A percentile compares a stretch with the other conserved stretches of the same genome.
Conservation (phyloP, 2,113 vertebrate species). For the Mustela nigripes region DNA sequence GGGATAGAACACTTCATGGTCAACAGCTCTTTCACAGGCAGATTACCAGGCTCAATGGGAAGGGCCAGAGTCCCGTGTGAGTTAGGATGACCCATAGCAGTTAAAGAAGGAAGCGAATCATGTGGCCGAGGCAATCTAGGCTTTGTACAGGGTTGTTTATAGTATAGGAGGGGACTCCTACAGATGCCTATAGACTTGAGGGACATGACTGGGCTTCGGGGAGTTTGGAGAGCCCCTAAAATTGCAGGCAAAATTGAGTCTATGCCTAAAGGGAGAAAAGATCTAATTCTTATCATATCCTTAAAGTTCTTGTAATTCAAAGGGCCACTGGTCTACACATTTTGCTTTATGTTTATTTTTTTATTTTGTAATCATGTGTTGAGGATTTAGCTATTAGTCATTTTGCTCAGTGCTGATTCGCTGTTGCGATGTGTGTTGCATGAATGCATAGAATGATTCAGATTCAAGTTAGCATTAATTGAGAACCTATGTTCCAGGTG, state of each 20-base stretch:
- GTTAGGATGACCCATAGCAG: neutral
- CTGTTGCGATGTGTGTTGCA: neutral
- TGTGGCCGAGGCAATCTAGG: neutral
- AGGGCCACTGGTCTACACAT: neutral
- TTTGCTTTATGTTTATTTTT: neutral
- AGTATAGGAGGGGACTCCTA: neutral
- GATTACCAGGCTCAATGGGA: neutral
- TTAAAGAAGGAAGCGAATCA: neutral
- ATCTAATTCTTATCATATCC: neutral
- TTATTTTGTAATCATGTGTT: neutral
- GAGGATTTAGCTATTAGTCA: neutral
- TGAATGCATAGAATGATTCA: neutral
- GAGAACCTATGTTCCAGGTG: neutral
- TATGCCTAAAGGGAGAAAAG: neutral
- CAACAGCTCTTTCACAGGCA: neutral
- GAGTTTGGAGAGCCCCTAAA: neutral
- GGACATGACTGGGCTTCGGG: neutral
- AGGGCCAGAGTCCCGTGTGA: neutral
- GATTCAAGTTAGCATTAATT: neutral
- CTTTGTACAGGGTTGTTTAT: neutral
- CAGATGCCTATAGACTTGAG: rapidly evolving
- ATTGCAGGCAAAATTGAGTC: neutral
- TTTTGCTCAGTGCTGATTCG: neutral
- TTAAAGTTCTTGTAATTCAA: neutral
- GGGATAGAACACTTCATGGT: neutral